Base-by-base conservation (phyloP, 2,797 vertebrate genomes). In the Chaetophractus vellerosus region DNA sequence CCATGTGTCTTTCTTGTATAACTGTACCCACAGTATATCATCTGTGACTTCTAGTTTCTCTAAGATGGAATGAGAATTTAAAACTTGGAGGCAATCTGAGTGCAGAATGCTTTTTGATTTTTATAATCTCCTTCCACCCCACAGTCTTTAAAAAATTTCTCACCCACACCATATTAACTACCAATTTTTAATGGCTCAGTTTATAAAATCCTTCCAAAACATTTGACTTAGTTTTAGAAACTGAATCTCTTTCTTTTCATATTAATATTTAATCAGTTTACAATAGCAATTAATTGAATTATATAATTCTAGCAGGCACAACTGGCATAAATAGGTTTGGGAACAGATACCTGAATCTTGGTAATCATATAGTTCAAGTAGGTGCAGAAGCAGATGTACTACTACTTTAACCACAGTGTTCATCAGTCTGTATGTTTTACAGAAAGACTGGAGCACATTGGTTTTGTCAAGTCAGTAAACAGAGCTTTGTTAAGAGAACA, bases 181-280 rank as follows among this genome's bases (percentile, higher is more conserved):
- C 28, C 14, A 41, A 28, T 69, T 83, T 78, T 79, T 61, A 93
- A 68, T 61, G 15, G 10, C 10, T 78, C 6, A 83, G n/a, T 91
- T 81, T 75, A 38, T 4, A 0, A 82, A 48, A 9, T 24, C 48
- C 68, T 88, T 88, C 33, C 33, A 52, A 78, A 83, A 57, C 3
- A 52, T 72, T 88, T 93, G 71, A 41, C 41, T 55, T 64, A 36
- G 15, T 69, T 93, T 93, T 93, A 63, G 26, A 79, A 91, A 88
- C 14, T 26, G 84, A 55, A 64, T 93, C 18, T 75, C 57, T 94
- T 91, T 91, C 8, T 57, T 57, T 84, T 85, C 2, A 45, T 78
- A 61, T 59, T 66, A 2, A 45, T 82, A 76, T 66, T 81, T 91
- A 80, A n/a, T 78, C 41, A 61, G 18, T 83, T 83, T 79, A n/a